Percentiles rank a stretch among this genome's conserved stretches.
These are phyloP conservation scores for Oncorhynchus clarkii DNA, from an alignment of 2,113 vertebrate genomes.

Conservation along the genomic window DNA sequence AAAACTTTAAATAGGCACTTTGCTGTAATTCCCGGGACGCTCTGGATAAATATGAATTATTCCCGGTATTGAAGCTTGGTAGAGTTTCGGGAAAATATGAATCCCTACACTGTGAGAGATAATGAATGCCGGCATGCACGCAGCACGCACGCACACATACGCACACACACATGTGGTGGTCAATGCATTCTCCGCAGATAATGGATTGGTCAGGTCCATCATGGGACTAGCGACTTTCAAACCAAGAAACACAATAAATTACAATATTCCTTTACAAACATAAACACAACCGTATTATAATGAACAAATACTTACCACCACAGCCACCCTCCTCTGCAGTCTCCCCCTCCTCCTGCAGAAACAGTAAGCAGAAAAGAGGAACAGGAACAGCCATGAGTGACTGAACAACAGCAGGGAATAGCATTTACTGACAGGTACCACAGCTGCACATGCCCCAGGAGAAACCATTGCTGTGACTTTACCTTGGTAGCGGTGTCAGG, in stretches of 20 bases:
- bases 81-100: not conserved
- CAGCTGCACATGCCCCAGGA: not conserved
- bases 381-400: not conserved
- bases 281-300: not conserved
- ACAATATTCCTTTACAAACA: not conserved
- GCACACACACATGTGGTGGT: not conserved
- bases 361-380: not conserved
- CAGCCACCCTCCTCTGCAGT: constrained; percentile 41
- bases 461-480: constrained; percentile 2
- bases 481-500: constrained; percentile 51
- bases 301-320: constrained; percentile 15
- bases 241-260: not conserved
- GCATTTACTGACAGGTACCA: not conserved
- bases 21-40: no score
- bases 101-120: not conserved
- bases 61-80: no score
- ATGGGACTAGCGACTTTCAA: no score
- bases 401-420: not conserved
- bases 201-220: no score
- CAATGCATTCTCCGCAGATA: no score
- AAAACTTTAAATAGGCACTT: no score
- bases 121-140: not conserved
- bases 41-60: no score
- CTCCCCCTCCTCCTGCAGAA: constrained; percentile 44
- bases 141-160: constrained; percentile 19